Evolutionary conservation across 1,140 invertebrate genomes (phyloP), one percentile per base, ranked within the genome.

Genomic region (Ganaspis sp.): DNA sequence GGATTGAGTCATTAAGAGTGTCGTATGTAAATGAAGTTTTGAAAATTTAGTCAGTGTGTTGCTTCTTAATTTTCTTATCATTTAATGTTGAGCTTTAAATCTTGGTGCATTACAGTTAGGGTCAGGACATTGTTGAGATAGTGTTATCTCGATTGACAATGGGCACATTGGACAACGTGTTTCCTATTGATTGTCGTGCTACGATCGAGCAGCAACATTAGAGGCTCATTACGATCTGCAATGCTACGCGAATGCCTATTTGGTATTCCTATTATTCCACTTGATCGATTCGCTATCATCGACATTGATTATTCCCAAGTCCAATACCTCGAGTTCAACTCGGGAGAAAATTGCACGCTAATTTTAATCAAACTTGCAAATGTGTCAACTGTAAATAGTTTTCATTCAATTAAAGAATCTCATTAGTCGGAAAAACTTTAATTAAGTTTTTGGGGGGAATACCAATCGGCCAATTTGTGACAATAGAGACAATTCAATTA

Each of bases 81-180:
- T 11, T 11, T n/a, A n/a, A 11, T 26, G 19, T 26, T 58, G 11
- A 2, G 9, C 6, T 26, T 12, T 9, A 58, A 58, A 58, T 58
- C 53, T 26, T 58, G 53, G 11, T 23, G 11, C 53, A 12, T 58
- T 58, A 58, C 53, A 58, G 53, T 58, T 58, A 58, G 53, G 23
- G 53, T 58, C 53, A 21, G 53, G 53, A 58, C 53, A 58, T 58
- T 58, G 53, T 58, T 58, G 23, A 8, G 53, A 58, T 58, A 58
- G 21, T 58, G 53, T 58, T 58, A 23, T 58, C 53, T 58, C 9
- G 53, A 58, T 58, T 21, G 53, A 58, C 53, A 58, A 58, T 58
- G 53, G 42, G 53, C 53, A 23, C 53, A 26, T 12, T 12, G 12
- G 42, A 45, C 21, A 58, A 26, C 53, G 53, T 58, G 53, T 58